These are phyloP conservation scores for Tylochromis polylepis DNA, from an alignment of 2,113 vertebrate species.

Conservation along the genomic window DNA sequence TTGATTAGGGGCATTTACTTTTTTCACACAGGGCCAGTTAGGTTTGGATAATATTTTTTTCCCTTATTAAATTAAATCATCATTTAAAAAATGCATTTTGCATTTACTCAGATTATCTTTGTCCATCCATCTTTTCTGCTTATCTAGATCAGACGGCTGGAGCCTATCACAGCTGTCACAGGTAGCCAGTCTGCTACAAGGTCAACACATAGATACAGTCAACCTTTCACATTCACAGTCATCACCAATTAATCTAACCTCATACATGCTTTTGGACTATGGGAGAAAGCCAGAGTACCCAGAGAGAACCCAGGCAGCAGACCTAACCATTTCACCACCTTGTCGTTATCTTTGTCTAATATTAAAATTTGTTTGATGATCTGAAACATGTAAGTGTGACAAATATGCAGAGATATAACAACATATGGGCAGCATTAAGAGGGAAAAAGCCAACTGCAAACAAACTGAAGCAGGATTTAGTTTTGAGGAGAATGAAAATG, in stretches of 20 bases:
- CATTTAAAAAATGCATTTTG: neutral
- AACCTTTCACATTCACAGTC: neutral
- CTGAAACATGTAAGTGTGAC: neutral
- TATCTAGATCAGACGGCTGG: neutral
- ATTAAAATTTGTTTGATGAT: neutral
- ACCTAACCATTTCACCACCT: neutral
- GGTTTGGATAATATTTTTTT: neutral
- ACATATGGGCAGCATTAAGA: neutral
- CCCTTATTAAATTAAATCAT: neutral
- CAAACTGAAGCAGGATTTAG: neutral
- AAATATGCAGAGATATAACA: neutral
- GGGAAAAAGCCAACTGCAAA: neutral
- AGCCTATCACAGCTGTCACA: neutral
- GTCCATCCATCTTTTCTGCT: neutral
- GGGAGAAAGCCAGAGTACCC: neutral
- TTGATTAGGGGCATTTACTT: neutral
- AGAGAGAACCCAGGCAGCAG: neutral
- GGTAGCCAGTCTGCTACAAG: neutral
- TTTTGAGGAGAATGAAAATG: neutral
- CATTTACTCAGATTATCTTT: neutral
- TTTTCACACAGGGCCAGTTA: neutral
- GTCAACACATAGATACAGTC: neutral
- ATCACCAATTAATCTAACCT: neutral
- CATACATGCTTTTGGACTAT: neutral
- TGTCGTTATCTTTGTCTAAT: neutral